Evolutionary conservation across 2,113 vertebrate species (phyloP).

Genomic region (Paraplagusia blochii): DNA sequence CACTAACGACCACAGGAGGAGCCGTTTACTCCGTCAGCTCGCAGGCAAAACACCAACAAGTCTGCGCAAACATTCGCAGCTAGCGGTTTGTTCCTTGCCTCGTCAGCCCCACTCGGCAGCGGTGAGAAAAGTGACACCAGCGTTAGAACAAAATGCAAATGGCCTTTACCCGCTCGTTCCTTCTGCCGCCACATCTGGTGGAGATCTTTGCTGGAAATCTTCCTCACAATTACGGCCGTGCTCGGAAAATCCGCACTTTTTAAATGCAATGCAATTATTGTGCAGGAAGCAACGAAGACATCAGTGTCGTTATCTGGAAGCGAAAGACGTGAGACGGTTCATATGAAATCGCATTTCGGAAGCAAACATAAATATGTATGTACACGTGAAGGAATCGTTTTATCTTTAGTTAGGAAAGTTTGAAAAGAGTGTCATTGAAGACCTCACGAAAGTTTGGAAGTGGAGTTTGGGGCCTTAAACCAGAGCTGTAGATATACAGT

Average conservation of each 20-base stretch:
- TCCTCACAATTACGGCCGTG: constrained; percentile 69
- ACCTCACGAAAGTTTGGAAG: neutral
- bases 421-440: neutral
- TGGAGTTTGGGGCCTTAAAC: too few relatives aligned
- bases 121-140: constrained; percentile 42
- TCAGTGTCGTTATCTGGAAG: constrained; percentile 44
- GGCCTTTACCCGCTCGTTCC: constrained; percentile 1
- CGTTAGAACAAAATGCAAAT: constrained; percentile 67
- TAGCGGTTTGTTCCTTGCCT: too few relatives aligned
- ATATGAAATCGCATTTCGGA: constrained; percentile 33
- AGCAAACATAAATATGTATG: constrained; percentile 57
- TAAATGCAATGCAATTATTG: constrained; percentile 60
- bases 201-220: constrained; percentile 35
- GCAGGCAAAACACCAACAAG: too few relatives aligned
- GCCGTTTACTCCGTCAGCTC: constrained; percentile 3
- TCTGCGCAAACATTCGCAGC: too few relatives aligned
- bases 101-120: constrained; percentile 38
- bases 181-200: constrained; percentile 64
- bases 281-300: constrained; percentile 37
- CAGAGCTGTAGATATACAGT: too few relatives aligned
- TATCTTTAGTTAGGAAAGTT: constrained; percentile 23
- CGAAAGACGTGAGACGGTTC: constrained; percentile 9
- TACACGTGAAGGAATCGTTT: constrained; percentile 8
- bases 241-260: too few relatives aligned
- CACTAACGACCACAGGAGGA: constrained; percentile 71